Base-by-base conservation (phyloP, 2,113 vertebrate species). In the Epinephelus lanceolatus region DNA sequence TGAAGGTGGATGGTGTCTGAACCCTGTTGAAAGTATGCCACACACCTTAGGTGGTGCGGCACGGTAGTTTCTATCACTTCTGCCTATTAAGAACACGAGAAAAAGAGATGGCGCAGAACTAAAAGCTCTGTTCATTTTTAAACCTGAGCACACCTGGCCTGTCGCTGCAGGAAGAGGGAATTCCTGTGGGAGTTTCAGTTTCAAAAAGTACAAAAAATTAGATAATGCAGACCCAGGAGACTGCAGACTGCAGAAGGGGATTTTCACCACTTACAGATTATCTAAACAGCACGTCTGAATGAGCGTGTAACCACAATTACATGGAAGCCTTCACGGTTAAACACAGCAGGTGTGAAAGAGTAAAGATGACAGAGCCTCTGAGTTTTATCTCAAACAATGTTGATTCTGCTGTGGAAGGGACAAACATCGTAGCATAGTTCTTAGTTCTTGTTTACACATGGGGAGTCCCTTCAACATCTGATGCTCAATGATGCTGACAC, bases 391-490 rank as follows among this genome's bases (percentile, higher is more conserved):
- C 15, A 27, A 42, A 55, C 37, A 5, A 19, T 72, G 30, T 0
- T 30, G 52, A 67, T 51, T 78, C 14, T 37, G 55, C 47, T 49
- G 49, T 10, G 0, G 45, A 12, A 45, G n/a, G 9, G 15, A 55
- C 59, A 19, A 25, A 60, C 60, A 37, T 19, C 33, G 65, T 2
- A 40, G 49, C 19, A 23, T 23, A 17, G 23, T 23, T 51, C 59
- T 57, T 17, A 6, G 14, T 49, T 75, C 21, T n/a, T 52, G 10
- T 42, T 71, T n/a, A 53, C 17, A 79, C 33, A 17, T 40, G 17
- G 13, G 40, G 66, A 70, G 33, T 71, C 78, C 47, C 47, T 33
- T 72, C 2, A 66, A 21, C 67, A 17, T 67, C 53, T 27, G 23
- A 52, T 52, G 17, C 66, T 52, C 18, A 69, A 33, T 21, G 18